Evolutionary conservation across 1,140 invertebrate genomes (phyloP).

Genomic region (Plectus sambesii): DNA sequence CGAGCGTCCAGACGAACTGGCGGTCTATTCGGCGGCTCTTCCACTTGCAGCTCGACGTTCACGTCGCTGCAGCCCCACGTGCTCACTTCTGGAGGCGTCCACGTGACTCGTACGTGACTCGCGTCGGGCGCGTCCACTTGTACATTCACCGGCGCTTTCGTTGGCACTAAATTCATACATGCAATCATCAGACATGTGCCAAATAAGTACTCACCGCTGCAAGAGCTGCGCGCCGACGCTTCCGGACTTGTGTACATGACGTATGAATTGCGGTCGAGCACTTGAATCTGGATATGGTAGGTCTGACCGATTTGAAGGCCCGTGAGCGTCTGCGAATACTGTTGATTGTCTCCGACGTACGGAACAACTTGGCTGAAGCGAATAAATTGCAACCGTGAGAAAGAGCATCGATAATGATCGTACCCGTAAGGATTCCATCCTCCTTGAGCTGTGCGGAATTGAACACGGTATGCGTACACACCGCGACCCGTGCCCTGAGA

Average conservation of each 20-base stretch:
- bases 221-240: conserved; percentile 31
- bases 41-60: conserved; percentile 33
- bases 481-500: conserved; percentile 38
- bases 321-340: conserved; percentile 36
- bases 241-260: conserved; percentile 39
- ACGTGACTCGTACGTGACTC: conserved; percentile 37
- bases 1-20: conserved; percentile 31
- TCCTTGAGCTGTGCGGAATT: conserved; percentile 31
- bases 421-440: conserved; percentile 46
- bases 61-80: conserved; percentile 38
- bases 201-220: conserved; percentile 20
- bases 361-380: conserved; percentile 41
- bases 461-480: conserved; percentile 41
- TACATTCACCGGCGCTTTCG: conserved; percentile 37
- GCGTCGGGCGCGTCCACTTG: conserved; percentile 40
- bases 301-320: conserved; percentile 32
- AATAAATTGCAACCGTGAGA: conserved; percentile 4
- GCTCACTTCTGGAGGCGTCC: conserved; percentile 37
- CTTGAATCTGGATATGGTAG: conserved; percentile 42
- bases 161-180: conserved; percentile 25
- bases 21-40: conserved; percentile 30
- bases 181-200: background rate
- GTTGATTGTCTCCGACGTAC: conserved; percentile 41
- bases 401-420: conserved; percentile 8
- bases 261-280: conserved; percentile 43